Evolutionary conservation across 2,888 invertebrate genomes (phyloP), one percentile per base, ranked within the genome.

Genomic region (Eristalinus aeneus): DNA sequence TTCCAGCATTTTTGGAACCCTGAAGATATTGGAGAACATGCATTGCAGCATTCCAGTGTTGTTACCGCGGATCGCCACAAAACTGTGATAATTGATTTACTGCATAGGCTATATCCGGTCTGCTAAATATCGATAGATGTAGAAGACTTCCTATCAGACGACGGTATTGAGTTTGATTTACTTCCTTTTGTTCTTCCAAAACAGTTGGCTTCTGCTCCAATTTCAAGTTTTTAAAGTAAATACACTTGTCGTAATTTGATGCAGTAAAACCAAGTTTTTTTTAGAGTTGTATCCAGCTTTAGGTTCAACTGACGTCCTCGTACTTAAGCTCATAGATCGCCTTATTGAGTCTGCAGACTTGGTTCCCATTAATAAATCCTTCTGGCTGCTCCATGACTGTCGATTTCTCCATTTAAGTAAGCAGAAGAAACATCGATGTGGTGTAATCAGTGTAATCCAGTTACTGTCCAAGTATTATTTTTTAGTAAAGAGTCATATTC

Each of bases 61-160:
- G n/a, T n/a, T n/a, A n/a, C n/a, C n/a, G n/a, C n/a, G n/a, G n/a
- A n/a, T n/a, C n/a, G n/a, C n/a, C n/a, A n/a, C n/a, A n/a, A n/a
- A n/a, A n/a, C 46, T 72, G 72, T 1, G 60, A 72, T 10, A 76
- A 46, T 9, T 31, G 20, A n/a, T 81, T 27, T 2, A 27, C 27
- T 27, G 27, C 5, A 5, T 3, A 27, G 27, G 27, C 27, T 3
- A 27, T 27, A 5, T 27, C 27, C 27, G 27, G 27, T 27, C 81
- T 75, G 64, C 69, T 81, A 46, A 81, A 81, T 12, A 64, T 75
- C 23, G 75, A 64, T 2, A 69, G 69, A 16, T 81, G 56, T 67
- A n/a, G n/a, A n/a, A n/a, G n/a, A n/a, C n/a, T n/a, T n/a, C n/a
- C n/a, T n/a, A 69, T 46, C 34, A 73, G 67, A 39, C 74, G 54